phyloP scores from a whole-genome alignment of 2,888 invertebrate genomes.

The Abscondita cerata region DNA sequence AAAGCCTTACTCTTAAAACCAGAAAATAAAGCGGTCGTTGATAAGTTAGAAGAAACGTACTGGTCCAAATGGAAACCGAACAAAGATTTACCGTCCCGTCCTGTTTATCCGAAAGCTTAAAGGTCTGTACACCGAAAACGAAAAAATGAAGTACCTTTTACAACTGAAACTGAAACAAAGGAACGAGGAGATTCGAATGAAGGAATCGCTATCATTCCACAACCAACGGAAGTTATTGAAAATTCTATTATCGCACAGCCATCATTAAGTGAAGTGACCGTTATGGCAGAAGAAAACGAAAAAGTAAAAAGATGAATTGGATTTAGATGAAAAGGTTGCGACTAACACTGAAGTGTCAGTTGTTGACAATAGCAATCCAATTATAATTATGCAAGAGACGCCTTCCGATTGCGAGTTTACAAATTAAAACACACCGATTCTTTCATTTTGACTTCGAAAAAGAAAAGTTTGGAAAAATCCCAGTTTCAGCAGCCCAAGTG shows the following conservation, averaged over 20 bases:
- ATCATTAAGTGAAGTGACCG: not conserved
- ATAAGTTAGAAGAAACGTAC: slow-evolving; percentile 54
- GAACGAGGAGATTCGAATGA: slow-evolving; percentile 23
- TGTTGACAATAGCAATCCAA: not conserved
- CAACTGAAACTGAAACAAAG: slow-evolving; percentile 8
- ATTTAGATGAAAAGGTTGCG: not conserved
- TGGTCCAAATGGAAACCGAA: slow-evolving; percentile 57
- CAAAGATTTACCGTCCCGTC: slow-evolving; percentile 8
- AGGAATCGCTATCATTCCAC: slow-evolving; percentile 3
- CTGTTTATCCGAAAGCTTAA: slow-evolving; percentile 12
- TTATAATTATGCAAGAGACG: not conserved
- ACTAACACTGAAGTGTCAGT: not conserved
- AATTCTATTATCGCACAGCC: not conserved
- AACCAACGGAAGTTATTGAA: not conserved
- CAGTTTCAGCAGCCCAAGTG: slow-evolving; percentile 49
- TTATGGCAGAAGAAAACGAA: too few relatives aligned
- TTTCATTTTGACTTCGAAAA: slow-evolving; percentile 47
- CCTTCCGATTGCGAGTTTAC: not conserved
- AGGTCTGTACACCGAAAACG: slow-evolving; percentile 25
- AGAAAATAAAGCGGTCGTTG: slow-evolving; percentile 41
- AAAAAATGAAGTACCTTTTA: slow-evolving; percentile 8
- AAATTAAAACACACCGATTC: slow-evolving; percentile 50
- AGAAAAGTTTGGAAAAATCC: slow-evolving; percentile 44
- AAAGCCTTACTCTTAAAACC: slow-evolving; percentile 23
- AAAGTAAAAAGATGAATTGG: not conserved